These are phyloP conservation scores for Melanotaenia pygmaea DNA, from an alignment of 2,797 vertebrate genomes.

Conservation along the genomic window DNA sequence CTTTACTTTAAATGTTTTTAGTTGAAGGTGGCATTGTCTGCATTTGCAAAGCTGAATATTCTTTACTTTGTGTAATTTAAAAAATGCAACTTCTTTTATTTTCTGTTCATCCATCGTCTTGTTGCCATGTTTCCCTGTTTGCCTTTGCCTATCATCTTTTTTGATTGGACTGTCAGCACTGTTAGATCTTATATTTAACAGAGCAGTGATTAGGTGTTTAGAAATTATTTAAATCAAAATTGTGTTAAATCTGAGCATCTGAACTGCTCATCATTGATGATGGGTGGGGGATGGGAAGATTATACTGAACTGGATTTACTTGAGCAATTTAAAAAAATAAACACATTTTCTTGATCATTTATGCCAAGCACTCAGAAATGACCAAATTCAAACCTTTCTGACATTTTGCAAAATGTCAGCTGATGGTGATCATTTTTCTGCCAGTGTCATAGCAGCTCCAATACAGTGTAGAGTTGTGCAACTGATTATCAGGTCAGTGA, in stretches of 20 bases:
- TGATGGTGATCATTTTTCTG: constrained; percentile 20
- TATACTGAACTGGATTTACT: constrained; percentile 3
- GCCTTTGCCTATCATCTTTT: constrained; percentile 35
- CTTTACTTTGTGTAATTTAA: background rate
- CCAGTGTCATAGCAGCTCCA: constrained; percentile 25
- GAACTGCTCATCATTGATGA: background rate
- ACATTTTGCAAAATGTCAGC: constrained; percentile 17
- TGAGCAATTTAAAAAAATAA: background rate
- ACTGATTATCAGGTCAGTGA: constrained; percentile 34
- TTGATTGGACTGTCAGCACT: constrained; percentile 87
- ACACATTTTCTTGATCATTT: background rate
- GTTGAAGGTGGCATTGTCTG: background rate
- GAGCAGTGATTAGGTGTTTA: constrained; percentile 12
- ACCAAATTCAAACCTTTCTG: constrained; percentile 4
- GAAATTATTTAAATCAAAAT: constrained; percentile 7
- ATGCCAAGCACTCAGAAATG: background rate
- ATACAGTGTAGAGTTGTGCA: constrained; percentile 25
- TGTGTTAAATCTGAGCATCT: constrained; percentile 15
- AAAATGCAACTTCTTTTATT: background rate
- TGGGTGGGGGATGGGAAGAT: background rate
- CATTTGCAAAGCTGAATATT: constrained; percentile 15
- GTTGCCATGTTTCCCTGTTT: constrained; percentile 26
- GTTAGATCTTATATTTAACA: constrained; percentile 55
- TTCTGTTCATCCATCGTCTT: constrained; percentile 42
- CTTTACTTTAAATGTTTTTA: background rate